Evolutionary conservation across 2,113 vertebrate species (phyloP).

Genomic region (Channa maculata): DNA sequence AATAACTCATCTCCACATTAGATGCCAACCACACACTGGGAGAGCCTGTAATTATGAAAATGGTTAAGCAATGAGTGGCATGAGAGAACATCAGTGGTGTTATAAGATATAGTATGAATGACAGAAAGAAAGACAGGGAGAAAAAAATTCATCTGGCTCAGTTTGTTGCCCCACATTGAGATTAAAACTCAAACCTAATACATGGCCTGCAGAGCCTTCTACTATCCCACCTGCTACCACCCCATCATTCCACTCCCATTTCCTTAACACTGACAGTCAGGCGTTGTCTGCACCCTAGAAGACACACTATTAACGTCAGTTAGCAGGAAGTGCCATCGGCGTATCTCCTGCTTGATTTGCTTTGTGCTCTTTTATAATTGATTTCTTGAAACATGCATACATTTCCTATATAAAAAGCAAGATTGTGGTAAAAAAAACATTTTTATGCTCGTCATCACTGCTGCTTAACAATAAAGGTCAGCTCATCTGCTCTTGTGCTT

Average conservation of each 20-base stretch:
- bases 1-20: conserved; percentile 57
- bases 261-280: conserved; percentile 54
- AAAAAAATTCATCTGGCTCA: conserved; percentile 22
- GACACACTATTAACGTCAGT: conserved; percentile 36
- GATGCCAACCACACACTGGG: conserved; percentile 44
- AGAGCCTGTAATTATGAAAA: conserved; percentile 62
- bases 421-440: conserved; percentile 1
- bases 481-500: conserved; percentile 3
- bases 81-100: conserved; percentile 31
- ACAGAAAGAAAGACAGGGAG: conserved; percentile 23
- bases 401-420: background rate
- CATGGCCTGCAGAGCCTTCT: conserved; percentile 36
- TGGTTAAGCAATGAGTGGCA: conserved; percentile 53
- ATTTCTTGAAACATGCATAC: conserved; percentile 12
- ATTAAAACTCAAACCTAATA: conserved; percentile 60
- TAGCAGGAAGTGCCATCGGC: conserved; percentile 38
- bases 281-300: conserved; percentile 7
- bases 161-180: conserved; percentile 48
- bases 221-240: conserved; percentile 22
- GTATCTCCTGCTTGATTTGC: conserved; percentile 17
- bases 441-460: background rate
- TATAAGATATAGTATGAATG: conserved; percentile 50
- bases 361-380: conserved; percentile 30
- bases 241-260: conserved; percentile 42
- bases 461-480: conserved; percentile 32